Base-by-base conservation (phyloP, 2,113 vertebrate species). In the Oxyura jamaicensis region DNA sequence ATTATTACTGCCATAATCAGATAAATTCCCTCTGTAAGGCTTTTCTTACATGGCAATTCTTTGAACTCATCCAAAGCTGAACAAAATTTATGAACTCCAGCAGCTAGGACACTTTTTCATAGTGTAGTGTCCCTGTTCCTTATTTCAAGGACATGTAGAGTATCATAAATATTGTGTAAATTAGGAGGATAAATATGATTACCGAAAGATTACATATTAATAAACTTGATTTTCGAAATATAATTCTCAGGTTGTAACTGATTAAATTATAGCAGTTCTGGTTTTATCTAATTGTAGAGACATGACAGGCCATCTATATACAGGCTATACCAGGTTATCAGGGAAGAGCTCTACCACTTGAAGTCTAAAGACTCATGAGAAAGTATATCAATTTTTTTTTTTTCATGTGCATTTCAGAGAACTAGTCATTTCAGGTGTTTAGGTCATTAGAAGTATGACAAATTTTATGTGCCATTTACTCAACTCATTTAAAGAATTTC, bases 1-100 rank as follows among this genome's bases (percentile, higher is more conserved):
- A 99, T 99, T 99, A 99, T 99, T 99, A 99, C 98, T 97, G 98
- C 98, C 98, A 99, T 99, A 99, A 99, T 99, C 99, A 99, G 99
- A 99, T 99, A 99, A 99, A 99, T 99, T 98, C 98, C 98, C 97
- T 98, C 98, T 98, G 98, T 99, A 99, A 98, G 98, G 98, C 97
- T 99, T 98, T 98, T 98, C 98, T 98, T 98, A 98, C 98, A 98
- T 97, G 98, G 98, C 98, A 98, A 98, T 98, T 98, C 98, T 98
- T 99, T 99, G 98, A 98, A 99, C 98, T 98, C 98, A 98, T 98
- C 98, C 97, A 97, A 98, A 98, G 97, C 98, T 97, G 97, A 97
- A 95, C 96, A 97, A 98, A 98, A 98, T 99, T 98, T 98, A 98
- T 98, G 98, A 98, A 98, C 98, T 98, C 97, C 94, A 97, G 97